phyloP scores from a whole-genome alignment of 2,113 vertebrate species.

The Nesogale talazaci region DNA sequence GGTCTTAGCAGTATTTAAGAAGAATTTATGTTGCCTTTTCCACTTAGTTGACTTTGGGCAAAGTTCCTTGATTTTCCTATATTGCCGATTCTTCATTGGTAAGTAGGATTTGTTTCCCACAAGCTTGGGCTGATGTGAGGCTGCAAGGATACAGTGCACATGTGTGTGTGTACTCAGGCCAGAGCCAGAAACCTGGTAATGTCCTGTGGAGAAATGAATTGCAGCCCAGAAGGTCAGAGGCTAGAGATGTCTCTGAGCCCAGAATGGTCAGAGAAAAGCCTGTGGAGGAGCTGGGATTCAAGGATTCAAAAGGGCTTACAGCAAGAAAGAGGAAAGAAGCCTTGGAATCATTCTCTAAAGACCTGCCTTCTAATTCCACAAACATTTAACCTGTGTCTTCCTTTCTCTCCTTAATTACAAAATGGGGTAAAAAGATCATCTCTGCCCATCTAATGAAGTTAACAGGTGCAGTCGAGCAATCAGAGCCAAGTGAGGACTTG shows the following conservation, averaged over 20 bases:
- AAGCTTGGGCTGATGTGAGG: background rate
- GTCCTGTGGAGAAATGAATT: no score
- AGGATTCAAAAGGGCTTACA: background rate
- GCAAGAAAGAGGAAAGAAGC: background rate
- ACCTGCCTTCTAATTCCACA: background rate
- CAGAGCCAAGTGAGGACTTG: background rate
- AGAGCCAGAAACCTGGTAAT: background rate
- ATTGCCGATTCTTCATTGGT: background rate
- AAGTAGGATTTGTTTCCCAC: background rate
- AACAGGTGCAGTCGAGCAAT: background rate
- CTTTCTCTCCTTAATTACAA: background rate
- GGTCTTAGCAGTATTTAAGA: background rate
- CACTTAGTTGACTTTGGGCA: background rate
- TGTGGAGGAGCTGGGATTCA: background rate
- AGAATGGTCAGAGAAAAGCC: background rate
- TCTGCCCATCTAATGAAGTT: background rate
- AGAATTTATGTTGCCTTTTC: background rate
- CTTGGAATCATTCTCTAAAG: background rate
- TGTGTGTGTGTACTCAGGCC: rapidly evolving
- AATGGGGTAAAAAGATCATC: background rate
- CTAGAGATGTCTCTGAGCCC: background rate
- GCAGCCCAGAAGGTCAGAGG: background rate
- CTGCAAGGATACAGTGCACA: background rate
- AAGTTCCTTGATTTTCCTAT: slow-evolving; percentile 2
- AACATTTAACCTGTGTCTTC: background rate